Base-by-base conservation (phyloP, 2,797 vertebrate species). In the Melopsittacus undulatus region DNA sequence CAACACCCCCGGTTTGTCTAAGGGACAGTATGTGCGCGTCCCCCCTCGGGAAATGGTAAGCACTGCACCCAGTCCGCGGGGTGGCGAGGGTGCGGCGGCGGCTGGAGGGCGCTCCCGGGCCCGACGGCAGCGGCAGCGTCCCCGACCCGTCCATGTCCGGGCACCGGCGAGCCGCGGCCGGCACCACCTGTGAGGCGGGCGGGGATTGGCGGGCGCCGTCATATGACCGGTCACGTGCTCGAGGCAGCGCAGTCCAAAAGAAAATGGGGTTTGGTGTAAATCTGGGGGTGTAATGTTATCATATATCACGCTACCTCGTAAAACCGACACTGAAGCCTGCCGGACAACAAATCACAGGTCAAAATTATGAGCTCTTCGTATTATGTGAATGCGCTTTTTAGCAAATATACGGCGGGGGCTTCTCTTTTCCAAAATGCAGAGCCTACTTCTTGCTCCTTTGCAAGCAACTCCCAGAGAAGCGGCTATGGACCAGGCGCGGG, bases 261-360 rank as follows among this genome's bases (percentile, higher is more conserved):
- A 98, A 99, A 99, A 98, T 99, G 98, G 98, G 98, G 98, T 99
- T 99, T 99, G 98, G 99, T 98, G 99, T 99, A 99, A 99, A 99
- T 99, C 99, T 99, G 98, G 98, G 97, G 97, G 98, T 98, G 98
- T 99, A 99, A 99, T 99, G 98, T 98, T 98, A 98, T 98, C 99
- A 99, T 99, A 99, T 99, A 99, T 99, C 99, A 99, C 98, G 94
- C 98, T 98, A 98, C 98, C 99, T 99, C 99, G 98, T 99, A 99
- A 99, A 99, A 99, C 99, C 98, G 99, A 99, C 99, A 99, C 98
- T 97, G 98, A 98, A 98, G 98, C 98, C 99, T 98, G 98, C 98
- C 97, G 98, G 98, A 99, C 98, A 99, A 99, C 99, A 99, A 99
- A 99, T 99, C 99, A 99, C 98, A 97, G 98, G 97, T 98, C 98